These are phyloP conservation scores for Gadopsis marmoratus DNA, from an alignment of 2,797 vertebrate species.

Conservation along the genomic window DNA sequence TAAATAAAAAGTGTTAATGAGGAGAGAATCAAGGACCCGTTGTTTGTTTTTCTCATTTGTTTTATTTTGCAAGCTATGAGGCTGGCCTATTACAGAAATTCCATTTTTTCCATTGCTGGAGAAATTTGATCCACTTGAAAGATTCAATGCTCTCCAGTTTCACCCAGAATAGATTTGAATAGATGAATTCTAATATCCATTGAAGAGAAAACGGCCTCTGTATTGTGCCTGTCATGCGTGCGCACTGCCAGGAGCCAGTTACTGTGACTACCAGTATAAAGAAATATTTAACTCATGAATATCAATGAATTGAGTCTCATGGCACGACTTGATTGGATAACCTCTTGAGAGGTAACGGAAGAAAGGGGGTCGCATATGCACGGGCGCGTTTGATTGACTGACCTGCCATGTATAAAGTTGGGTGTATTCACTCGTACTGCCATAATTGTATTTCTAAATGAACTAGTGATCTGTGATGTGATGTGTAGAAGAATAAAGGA, in stretches of 20 bases:
- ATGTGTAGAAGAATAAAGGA: slow-evolving; percentile 40
- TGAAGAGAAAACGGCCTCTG: slow-evolving; percentile 69
- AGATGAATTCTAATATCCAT: slow-evolving; percentile 80
- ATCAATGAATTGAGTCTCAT: slow-evolving; percentile 70
- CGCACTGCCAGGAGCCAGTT: slow-evolving; percentile 63
- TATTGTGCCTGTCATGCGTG: slow-evolving; percentile 57
- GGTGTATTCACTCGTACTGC: slow-evolving; percentile 33
- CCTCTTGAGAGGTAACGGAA: slow-evolving; percentile 50
- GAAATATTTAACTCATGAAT: slow-evolving; percentile 81
- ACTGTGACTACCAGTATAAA: slow-evolving; percentile 75
- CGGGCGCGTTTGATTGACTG: slow-evolving; percentile 59
- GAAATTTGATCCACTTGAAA: slow-evolving; percentile 80
- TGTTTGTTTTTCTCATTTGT: slow-evolving; percentile 66
- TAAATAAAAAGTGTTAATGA: slow-evolving; percentile 20
- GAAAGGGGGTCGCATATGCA: slow-evolving; percentile 26
- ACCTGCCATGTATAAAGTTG: slow-evolving; percentile 46
- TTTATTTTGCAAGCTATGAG: slow-evolving; percentile 39
- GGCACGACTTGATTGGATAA: slow-evolving; percentile 73
- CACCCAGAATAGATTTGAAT: slow-evolving; percentile 79
- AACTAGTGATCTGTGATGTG: slow-evolving; percentile 42
- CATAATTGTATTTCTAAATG: slow-evolving; percentile 58
- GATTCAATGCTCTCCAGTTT: slow-evolving; percentile 65
- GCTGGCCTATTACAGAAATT: slow-evolving; percentile 57
- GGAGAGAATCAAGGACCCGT: slow-evolving; percentile 31
- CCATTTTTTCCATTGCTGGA: slow-evolving; percentile 56